Percentiles rank a stretch among this genome's conserved stretches.
Evolutionary conservation across 2,888 invertebrate genomes (phyloP).

Genomic region (Andrena fulva): DNA sequence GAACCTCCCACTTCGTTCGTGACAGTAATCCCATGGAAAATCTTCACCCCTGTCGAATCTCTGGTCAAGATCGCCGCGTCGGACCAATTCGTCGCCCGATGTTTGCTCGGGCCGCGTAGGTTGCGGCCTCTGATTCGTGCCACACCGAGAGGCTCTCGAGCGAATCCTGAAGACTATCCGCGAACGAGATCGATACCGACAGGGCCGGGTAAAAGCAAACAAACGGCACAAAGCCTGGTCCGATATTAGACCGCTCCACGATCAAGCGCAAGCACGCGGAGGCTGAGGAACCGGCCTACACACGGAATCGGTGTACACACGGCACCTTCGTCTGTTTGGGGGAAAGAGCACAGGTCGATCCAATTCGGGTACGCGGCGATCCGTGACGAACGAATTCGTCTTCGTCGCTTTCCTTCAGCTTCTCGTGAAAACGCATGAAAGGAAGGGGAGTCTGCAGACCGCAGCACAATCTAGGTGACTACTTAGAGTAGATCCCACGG

Average conservation of each 20-base stretch:
- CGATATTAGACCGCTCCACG: conserved; percentile 77
- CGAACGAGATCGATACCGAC: conserved; percentile 65
- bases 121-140: conserved; percentile 29
- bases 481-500: neutral
- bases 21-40: neutral
- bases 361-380: conserved; percentile 74
- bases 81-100: neutral
- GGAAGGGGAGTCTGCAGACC: neutral
- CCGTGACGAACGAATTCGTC: conserved; percentile 67
- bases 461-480: neutral
- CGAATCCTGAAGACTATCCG: conserved; percentile 47
- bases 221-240: conserved; percentile 78
- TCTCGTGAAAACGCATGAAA: neutral
- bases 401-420: conserved; percentile 11
- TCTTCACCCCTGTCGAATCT: conserved; percentile 27
- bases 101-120: conserved; percentile 19
- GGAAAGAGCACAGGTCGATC: conserved; percentile 70
- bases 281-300: conserved; percentile 34
- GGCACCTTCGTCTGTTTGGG: conserved; percentile 78
- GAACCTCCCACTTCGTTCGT: neutral
- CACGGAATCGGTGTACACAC: conserved; percentile 77
- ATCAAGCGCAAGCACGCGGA: conserved; percentile 34
- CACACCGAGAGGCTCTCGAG: conserved; percentile 15
- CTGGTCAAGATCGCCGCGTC: conserved; percentile 6
- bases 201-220: conserved; percentile 72